Evolutionary conservation across 2,797 vertebrate species (phyloP).

Genomic region (Neomorphus geoffroyi): DNA sequence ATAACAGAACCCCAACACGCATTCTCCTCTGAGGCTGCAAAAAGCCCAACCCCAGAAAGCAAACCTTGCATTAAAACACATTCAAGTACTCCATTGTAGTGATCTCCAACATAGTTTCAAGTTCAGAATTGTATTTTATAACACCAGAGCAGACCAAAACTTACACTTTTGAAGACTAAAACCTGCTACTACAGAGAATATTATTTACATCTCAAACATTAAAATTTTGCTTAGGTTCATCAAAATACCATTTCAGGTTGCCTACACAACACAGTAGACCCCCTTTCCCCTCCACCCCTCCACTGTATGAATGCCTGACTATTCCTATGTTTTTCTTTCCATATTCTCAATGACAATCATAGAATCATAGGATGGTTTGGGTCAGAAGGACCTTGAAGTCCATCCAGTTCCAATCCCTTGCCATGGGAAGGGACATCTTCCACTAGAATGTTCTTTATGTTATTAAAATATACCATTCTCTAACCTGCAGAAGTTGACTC

Average conservation of each 20-base stretch:
- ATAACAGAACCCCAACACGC: background rate
- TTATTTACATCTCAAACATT: background rate
- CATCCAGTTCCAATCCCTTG: too few relatives aligned
- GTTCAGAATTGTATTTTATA: background rate
- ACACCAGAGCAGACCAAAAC: background rate
- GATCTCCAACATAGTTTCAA: background rate
- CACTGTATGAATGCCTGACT: background rate
- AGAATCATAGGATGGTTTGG: too few relatives aligned
- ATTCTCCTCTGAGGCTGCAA: background rate
- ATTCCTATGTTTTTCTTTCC: background rate
- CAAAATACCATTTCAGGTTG: background rate
- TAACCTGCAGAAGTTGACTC: background rate
- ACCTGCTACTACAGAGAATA: background rate
- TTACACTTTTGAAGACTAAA: background rate
- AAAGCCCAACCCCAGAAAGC: background rate
- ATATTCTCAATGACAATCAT: background rate
- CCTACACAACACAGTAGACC: accelerated
- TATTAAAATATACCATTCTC: background rate
- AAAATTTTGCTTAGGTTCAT: background rate
- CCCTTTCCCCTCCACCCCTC: background rate
- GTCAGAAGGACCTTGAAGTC: too few relatives aligned
- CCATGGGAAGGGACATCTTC: too few relatives aligned
- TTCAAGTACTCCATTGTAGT: background rate
- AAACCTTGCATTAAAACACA: background rate
- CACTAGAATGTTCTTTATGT: background rate